These are phyloP conservation scores for Agapornis canus DNA, from an alignment of 2,797 vertebrate genomes.

Conservation along the genomic window DNA sequence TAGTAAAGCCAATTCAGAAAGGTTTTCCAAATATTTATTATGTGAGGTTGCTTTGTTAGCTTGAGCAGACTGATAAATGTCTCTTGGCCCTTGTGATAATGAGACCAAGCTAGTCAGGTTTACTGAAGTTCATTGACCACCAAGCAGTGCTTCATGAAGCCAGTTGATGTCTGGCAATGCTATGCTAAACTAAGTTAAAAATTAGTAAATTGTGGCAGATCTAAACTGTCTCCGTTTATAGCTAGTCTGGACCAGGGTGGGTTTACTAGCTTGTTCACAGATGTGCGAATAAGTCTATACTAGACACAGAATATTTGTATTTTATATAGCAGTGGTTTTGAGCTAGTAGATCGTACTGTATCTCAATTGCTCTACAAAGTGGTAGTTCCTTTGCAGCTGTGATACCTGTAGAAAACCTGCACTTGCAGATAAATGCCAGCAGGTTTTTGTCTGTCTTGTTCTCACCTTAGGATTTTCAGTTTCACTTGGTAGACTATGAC, in stretches of 20 bases:
- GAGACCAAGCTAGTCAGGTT: background rate
- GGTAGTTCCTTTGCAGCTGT: background rate
- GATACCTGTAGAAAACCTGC: background rate
- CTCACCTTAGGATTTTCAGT: background rate
- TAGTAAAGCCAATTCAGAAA: background rate
- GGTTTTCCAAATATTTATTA: background rate
- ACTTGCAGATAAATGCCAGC: background rate
- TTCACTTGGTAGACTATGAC: background rate
- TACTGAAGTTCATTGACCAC: background rate
- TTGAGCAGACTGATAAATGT: background rate
- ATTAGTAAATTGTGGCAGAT: background rate
- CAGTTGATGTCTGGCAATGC: background rate
- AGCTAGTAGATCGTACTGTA: background rate
- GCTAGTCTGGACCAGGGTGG: background rate
- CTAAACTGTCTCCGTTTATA: background rate
- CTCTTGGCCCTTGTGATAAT: background rate
- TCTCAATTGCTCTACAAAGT: accelerated
- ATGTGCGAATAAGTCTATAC: background rate
- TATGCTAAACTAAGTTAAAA: background rate
- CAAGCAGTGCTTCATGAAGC: background rate
- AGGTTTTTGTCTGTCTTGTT: background rate
- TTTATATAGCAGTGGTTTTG: background rate
- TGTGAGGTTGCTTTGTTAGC: background rate
- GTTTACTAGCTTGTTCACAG: background rate
- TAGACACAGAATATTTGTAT: background rate